Evolutionary conservation across 2,113 vertebrate species (phyloP), one percentile per base, ranked within the genome.

Genomic region (Narcine bancroftii): DNA sequence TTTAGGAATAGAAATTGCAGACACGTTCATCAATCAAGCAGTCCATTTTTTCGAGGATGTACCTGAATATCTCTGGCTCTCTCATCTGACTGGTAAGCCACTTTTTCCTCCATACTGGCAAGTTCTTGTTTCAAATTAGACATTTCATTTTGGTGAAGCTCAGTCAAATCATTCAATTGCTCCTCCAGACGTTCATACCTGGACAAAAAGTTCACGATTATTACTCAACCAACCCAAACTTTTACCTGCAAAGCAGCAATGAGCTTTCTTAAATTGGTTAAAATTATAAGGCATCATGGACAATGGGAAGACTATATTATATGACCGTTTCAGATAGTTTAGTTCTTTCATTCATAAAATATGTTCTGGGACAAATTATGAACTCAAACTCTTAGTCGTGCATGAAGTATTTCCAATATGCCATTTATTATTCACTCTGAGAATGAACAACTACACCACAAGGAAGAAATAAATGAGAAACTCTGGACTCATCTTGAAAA

Each of bases 21-120:
- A 29, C 26, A 60, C 39, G 21, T 7, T 87, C 3, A 56, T 53
- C 53, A 87, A 87, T 29, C 50, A 85, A 53, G 60, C 13, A 56
- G 10, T 53, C 24, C 33, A 39, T 36, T 87, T 60, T 9, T 83
- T 42, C 29, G 65, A 2, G 6, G 9, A 47, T 53, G 0, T 95
- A 99, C 99, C 98, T 99, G 99, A 94, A 99, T 99, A 96, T 99
- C 99, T 93, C 98, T 95, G 0, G 99, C 99, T 93, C 98, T 96
- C 95, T 99, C 99, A 0, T 99, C 99, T 83, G 98, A 99, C 95
- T 99, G 99, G 95, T 99, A 99, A 92, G 99, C 99, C 93, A 99
- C 98, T 94, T 99, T 99, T 94, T 99, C 99, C 95, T 99, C 99
- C 98, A 99, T 99, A 95, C 99, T 99, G 94, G 98, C 98, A 89